Conservation (phyloP, 2,888 invertebrate genomes). For the Melinaea marsaeus region DNA sequence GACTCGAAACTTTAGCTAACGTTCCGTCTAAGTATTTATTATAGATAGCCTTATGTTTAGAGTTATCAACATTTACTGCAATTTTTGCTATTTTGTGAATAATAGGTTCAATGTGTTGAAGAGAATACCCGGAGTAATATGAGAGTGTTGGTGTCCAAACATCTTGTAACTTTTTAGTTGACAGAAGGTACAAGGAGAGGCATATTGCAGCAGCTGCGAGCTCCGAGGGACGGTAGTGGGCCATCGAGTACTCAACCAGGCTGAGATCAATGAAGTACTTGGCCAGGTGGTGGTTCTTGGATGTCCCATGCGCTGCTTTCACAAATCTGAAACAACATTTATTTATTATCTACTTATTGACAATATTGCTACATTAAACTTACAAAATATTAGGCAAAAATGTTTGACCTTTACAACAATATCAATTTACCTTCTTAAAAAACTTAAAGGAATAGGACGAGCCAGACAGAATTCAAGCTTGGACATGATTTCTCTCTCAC, state of each 20-base stretch:
- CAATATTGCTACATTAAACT: no score
- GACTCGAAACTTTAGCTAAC: constrained; percentile 80
- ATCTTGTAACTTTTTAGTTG: constrained; percentile 66
- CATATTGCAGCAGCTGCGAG: constrained; percentile 89
- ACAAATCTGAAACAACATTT: constrained; percentile 70
- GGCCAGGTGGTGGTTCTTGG: constrained; percentile 85
- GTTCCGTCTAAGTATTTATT: constrained; percentile 80
- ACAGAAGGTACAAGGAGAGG: constrained; percentile 80
- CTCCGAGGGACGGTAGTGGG: constrained; percentile 88
- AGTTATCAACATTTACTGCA: constrained; percentile 81
- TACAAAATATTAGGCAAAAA: no score
- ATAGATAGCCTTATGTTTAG: constrained; percentile 83
- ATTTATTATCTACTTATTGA: neutral
- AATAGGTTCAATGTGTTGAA: constrained; percentile 82
- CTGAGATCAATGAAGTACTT: constrained; percentile 95
- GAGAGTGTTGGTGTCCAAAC: constrained; percentile 86
- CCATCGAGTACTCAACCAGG: constrained; percentile 87
- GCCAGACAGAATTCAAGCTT: constrained; percentile 89
- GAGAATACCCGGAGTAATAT: constrained; percentile 86
- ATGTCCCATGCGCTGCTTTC: constrained; percentile 78
- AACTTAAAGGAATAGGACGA: constrained; percentile 91
- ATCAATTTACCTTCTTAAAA: constrained; percentile 84
- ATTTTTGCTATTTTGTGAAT: constrained; percentile 83
- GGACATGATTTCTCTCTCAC: constrained; percentile 88
- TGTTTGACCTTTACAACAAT: neutral